Conservation (phyloP, 2,113 vertebrate genomes). For the Eclectus roratus region DNA sequence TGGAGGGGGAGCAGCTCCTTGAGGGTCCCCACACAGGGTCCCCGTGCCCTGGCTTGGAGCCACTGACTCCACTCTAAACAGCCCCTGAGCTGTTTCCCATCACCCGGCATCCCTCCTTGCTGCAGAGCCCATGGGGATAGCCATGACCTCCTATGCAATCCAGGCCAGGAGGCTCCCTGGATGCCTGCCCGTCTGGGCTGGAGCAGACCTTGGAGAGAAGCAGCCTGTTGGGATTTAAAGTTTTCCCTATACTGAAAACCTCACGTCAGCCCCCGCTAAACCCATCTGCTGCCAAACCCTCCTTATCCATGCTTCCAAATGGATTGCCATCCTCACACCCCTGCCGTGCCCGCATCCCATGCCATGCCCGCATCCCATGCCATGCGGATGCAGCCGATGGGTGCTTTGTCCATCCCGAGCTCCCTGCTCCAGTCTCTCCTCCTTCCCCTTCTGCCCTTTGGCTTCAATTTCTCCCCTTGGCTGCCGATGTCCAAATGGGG, state of each 20-base stretch:
- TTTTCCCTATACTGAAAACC: neutral
- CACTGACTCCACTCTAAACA: neutral
- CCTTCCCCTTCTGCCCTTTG: slow-evolving; percentile 32
- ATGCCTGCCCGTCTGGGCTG: neutral
- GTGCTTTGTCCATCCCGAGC: fast-evolving
- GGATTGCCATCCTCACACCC: neutral
- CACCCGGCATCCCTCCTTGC: fast-evolving
- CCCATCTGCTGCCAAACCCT: neutral
- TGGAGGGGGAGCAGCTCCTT: fast-evolving
- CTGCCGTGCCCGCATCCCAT: fast-evolving
- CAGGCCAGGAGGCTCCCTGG: neutral
- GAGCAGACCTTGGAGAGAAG: neutral
- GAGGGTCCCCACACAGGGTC: neutral
- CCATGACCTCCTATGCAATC: neutral
- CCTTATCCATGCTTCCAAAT: neutral
- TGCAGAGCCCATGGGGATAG: neutral
- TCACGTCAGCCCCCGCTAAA: neutral
- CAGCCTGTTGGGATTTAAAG: neutral
- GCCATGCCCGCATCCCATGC: neutral
- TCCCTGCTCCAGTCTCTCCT: neutral
- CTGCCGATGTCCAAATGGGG: neutral
- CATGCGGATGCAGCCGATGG: neutral
- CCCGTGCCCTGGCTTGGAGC: neutral
- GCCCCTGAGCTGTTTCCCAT: neutral
- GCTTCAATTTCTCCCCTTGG: neutral